Evolutionary conservation across 2,888 invertebrate genomes (phyloP).

Genomic region (Eristalinus sepulchralis): DNA sequence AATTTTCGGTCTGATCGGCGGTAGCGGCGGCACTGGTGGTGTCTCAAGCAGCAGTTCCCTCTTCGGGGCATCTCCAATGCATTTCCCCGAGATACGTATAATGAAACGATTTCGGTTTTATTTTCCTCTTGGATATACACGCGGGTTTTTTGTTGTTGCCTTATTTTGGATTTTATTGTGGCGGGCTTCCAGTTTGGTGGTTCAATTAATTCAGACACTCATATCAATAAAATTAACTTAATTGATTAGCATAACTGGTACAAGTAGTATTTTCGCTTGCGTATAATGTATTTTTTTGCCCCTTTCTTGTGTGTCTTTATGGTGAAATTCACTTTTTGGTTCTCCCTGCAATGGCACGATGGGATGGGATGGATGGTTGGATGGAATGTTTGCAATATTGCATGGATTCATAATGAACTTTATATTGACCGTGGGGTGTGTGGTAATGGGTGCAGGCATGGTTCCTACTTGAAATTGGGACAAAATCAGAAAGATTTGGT

Average conservation of each 20-base stretch:
- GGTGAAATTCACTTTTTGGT: slow-evolving; percentile 45
- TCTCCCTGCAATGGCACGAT: background rate
- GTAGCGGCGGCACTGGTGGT: background rate
- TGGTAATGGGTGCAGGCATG: background rate
- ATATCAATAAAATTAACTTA: slow-evolving; percentile 71
- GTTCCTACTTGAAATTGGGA: no score
- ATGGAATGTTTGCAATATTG: background rate
- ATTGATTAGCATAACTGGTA: slow-evolving; percentile 72
- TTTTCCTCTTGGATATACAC: slow-evolving; percentile 23
- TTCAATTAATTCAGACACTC: slow-evolving; percentile 71
- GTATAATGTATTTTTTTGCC: slow-evolving; percentile 35
- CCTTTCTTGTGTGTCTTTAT: slow-evolving; percentile 35
- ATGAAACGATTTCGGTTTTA: slow-evolving; percentile 36
- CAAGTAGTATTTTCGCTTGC: slow-evolving; percentile 66
- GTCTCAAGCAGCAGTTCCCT: slow-evolving; percentile 17
- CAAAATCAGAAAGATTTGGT: no score
- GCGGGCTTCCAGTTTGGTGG: slow-evolving; percentile 49
- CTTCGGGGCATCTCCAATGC: slow-evolving; percentile 10
- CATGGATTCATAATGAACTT: background rate
- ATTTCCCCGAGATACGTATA: slow-evolving; percentile 51
- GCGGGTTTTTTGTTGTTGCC: slow-evolving; percentile 5
- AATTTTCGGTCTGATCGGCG: slow-evolving; percentile 44
- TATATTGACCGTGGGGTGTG: background rate
- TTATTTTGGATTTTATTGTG: slow-evolving; percentile 47
- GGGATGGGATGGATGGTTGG: background rate